Evolutionary conservation across 2,113 vertebrate genomes (phyloP).

Genomic region (Micronisus gabar): DNA sequence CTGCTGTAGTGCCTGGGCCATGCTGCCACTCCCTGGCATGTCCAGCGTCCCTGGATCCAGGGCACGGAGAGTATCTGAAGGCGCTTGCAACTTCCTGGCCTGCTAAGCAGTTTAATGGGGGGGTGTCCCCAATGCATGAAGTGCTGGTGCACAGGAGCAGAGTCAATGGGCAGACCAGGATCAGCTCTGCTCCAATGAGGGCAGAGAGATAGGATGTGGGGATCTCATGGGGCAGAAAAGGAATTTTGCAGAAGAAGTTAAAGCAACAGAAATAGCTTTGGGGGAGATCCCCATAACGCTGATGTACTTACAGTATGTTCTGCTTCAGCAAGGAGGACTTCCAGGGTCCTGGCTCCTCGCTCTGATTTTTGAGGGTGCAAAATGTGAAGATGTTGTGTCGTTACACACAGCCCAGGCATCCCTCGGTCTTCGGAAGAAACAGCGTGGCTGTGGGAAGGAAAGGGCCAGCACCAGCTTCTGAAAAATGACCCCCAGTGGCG

Average conservation of each 20-base stretch:
- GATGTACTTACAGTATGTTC: background rate
- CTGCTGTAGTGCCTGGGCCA: background rate
- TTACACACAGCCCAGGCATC: background rate
- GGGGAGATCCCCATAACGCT: no score
- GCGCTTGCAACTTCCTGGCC: background rate
- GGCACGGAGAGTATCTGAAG: background rate
- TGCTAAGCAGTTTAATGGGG: background rate
- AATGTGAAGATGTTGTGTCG: accelerated
- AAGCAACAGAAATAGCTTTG: background rate
- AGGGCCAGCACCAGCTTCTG: background rate
- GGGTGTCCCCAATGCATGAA: no score
- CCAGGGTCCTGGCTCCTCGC: background rate
- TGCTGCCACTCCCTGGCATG: background rate
- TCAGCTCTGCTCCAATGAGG: background rate
- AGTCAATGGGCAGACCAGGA: background rate
- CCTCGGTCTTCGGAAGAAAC: accelerated
- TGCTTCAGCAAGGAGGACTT: background rate
- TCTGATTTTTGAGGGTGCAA: background rate
- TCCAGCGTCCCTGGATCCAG: background rate
- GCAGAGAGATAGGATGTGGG: accelerated
- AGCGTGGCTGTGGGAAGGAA: accelerated
- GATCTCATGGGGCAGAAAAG: background rate
- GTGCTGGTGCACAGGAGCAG: background rate
- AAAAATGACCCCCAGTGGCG: background rate
- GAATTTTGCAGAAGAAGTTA: background rate